A percentile compares a stretch with the other conserved stretches of the same genome.
Conservation (phyloP, 2,797 vertebrate species). For the Hyperoplus lanceolatus region DNA sequence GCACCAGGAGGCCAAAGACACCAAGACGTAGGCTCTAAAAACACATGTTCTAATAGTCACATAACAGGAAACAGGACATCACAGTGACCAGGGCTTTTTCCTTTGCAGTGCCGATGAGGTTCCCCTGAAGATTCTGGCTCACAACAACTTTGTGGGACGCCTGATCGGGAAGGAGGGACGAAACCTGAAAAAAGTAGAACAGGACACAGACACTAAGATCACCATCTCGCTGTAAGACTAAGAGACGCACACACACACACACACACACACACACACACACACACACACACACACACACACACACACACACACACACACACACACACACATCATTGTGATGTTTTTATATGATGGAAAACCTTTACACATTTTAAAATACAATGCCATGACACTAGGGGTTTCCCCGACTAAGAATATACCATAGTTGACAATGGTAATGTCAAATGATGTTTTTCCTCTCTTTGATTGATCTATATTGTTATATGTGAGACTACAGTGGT, state of each 20-base stretch:
- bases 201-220: slow-evolving; percentile 97
- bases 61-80: no score
- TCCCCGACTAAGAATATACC: no score
- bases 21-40: slow-evolving; percentile 90
- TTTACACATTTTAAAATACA: neutral
- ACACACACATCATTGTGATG: no score
- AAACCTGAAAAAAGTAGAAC: slow-evolving; percentile 96
- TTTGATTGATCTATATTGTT: no score
- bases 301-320: no score
- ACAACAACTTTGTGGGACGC: slow-evolving; percentile 97
- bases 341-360: neutral
- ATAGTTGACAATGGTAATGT: no score
- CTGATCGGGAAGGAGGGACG: slow-evolving; percentile 96
- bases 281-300: neutral
- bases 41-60: neutral
- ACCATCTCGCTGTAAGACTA: slow-evolving; percentile 95
- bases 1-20: slow-evolving; percentile 98
- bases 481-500: no score
- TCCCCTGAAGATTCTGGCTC: slow-evolving; percentile 94
- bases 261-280: neutral
- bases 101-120: slow-evolving; percentile 90
- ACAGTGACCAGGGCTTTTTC: neutral
- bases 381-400: neutral
- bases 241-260: neutral
- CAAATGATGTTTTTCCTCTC: no score